A percentile compares a stretch with the other conserved stretches of the same genome.
phyloP scores from a whole-genome alignment of 2,797 vertebrate genomes.

The Rhinichthys osculus region DNA sequence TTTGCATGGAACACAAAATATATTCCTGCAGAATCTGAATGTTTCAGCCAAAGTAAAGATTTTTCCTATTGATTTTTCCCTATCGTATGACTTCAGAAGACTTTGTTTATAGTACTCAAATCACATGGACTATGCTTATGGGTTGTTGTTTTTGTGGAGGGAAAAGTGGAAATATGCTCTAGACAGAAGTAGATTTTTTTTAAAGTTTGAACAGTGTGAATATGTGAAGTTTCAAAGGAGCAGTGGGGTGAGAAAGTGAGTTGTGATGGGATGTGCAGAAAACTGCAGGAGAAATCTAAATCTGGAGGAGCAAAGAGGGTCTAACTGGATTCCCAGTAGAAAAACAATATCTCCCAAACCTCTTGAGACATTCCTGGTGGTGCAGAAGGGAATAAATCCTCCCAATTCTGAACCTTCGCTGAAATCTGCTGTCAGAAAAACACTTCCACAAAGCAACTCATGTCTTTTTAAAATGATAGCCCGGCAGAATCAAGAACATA shows the following conservation, averaged over 20 bases:
- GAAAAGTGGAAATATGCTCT: neutral
- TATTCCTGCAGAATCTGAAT: neutral
- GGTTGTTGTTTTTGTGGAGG: too few relatives aligned
- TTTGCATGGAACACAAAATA: neutral
- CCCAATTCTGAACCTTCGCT: neutral
- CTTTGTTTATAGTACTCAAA: neutral
- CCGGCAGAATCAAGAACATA: slow-evolving; percentile 1
- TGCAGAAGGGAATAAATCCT: neutral
- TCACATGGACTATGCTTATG: neutral
- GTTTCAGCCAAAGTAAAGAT: neutral
- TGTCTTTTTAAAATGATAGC: neutral
- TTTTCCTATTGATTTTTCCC: slow-evolving; percentile 13
- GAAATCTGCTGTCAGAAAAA: neutral
- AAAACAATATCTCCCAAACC: neutral
- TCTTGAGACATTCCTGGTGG: slow-evolving; percentile 16
- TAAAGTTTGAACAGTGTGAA: slow-evolving; percentile 1
- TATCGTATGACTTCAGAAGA: neutral
- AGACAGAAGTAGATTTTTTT: neutral
- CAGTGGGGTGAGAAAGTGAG: slow-evolving; percentile 1
- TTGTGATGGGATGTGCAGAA: neutral
- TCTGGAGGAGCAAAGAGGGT: slow-evolving; percentile 6
- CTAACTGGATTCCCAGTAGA: slow-evolving; percentile 26
- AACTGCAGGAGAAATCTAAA: neutral
- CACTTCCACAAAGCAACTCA: neutral
- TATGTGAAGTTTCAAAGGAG: slow-evolving; percentile 7